These are phyloP conservation scores for Trachymyrmex septentrionalis DNA, from an alignment of 1,140 invertebrate species.

Conservation along the genomic window DNA sequence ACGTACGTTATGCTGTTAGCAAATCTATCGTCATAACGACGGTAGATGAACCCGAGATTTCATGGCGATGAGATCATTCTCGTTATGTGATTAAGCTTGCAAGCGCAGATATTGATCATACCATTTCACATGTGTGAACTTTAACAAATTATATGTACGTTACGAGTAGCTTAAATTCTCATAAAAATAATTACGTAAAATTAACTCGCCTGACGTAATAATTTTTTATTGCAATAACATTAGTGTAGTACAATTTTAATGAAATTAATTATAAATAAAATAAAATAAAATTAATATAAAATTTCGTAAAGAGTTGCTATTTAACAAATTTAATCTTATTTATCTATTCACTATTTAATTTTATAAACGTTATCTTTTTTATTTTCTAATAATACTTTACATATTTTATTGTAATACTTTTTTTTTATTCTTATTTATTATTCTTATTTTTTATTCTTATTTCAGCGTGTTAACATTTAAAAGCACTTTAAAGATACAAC, in stretches of 20 bases:
- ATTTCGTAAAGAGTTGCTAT: neutral
- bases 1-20: neutral
- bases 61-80: conserved; percentile 37
- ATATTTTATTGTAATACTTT: conserved; percentile 2
- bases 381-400: neutral
- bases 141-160: too few relatives aligned
- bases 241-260: neutral
- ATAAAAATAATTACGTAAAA: conserved; percentile 5
- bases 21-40: neutral
- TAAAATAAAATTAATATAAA: neutral
- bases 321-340: conserved; percentile 8
- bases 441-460: too few relatives aligned
- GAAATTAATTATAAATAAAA: neutral
- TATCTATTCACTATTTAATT: neutral
- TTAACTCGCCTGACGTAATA: neutral
- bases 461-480: neutral
- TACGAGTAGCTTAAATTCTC: neutral
- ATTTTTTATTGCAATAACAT: neutral
- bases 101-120: neutral
- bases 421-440: too few relatives aligned
- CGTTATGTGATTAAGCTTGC: neutral
- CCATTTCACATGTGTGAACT: neutral
- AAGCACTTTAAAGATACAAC: neutral
- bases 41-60: conserved; percentile 35
- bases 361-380: neutral